phyloP scores from a whole-genome alignment of 1,140 invertebrate genomes.

The Hyles vespertilio region DNA sequence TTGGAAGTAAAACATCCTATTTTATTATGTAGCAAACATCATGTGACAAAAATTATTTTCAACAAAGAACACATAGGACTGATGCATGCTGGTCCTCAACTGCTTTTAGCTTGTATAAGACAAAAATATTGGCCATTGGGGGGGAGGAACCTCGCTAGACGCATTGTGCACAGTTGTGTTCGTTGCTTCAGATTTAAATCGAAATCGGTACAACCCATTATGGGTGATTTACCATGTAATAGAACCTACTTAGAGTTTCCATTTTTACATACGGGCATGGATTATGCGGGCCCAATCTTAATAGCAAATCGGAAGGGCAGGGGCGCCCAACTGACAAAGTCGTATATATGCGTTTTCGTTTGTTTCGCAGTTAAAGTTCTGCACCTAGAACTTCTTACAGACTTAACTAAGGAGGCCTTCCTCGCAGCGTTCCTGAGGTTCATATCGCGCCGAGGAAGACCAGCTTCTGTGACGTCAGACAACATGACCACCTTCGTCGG shows the following conservation, averaged over 20 bases:
- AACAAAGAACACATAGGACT: no score
- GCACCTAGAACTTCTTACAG: no score
- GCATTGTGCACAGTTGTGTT: neutral
- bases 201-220: constrained; percentile 2
- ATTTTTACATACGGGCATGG: neutral
- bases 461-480: no score
- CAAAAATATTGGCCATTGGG: constrained; percentile 3
- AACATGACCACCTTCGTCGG: no score
- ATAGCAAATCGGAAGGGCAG: neutral
- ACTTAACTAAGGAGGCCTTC: no score
- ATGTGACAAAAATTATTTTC: no score
- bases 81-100: no score
- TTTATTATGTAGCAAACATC: no score
- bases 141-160: constrained; percentile 1
- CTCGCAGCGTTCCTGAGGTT: no score
- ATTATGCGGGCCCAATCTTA: neutral
- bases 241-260: neutral
- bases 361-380: neutral
- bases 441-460: no score
- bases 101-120: neutral
- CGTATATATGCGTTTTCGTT: neutral
- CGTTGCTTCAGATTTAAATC: constrained; percentile 5
- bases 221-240: neutral
- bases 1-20: no score
- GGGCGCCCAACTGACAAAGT: neutral